Evolutionary conservation across 2,888 invertebrate genomes (phyloP).

Genomic region (Disparrhopalites patrizii): DNA sequence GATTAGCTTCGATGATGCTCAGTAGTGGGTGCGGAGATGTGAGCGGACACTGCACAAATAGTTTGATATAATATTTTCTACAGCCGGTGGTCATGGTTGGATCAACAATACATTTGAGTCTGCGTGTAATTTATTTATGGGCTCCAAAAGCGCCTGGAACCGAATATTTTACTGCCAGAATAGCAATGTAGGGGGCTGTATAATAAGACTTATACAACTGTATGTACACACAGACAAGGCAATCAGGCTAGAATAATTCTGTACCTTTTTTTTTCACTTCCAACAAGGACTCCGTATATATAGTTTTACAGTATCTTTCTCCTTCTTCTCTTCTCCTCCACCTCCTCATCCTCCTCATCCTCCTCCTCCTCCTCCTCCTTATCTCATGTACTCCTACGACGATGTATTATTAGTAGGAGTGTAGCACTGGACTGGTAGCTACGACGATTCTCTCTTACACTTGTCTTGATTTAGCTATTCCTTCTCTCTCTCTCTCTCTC

Average conservation of each 20-base stretch:
- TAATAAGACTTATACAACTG: constrained; percentile 1
- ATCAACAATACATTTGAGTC: constrained; percentile 23
- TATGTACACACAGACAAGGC: constrained; percentile 16
- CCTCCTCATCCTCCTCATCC: background rate
- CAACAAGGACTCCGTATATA: too few relatives aligned
- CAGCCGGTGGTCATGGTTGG: constrained; percentile 30
- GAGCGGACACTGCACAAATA: constrained; percentile 27
- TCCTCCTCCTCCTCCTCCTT: background rate
- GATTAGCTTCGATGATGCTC: constrained; percentile 6
- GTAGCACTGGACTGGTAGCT: too few relatives aligned
- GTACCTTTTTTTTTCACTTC: constrained; percentile 9
- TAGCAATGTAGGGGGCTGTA: constrained; percentile 15
- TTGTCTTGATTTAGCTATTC: too few relatives aligned
- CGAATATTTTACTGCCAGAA: constrained; percentile 25
- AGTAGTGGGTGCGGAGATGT: constrained; percentile 2
- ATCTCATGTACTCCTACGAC: too few relatives aligned
- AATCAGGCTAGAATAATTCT: constrained; percentile 11
- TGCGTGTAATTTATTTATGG: constrained; percentile 26
- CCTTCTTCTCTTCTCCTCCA: background rate
- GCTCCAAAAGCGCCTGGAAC: constrained; percentile 26
- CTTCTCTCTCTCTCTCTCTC: background rate
- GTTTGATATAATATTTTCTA: constrained; percentile 28
- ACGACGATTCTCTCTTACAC: too few relatives aligned
- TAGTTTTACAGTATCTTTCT: constrained; percentile 4
- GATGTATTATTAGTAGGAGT: too few relatives aligned